Base-by-base conservation (phyloP, 2,113 vertebrate species). In the Butastur rufipennis region DNA sequence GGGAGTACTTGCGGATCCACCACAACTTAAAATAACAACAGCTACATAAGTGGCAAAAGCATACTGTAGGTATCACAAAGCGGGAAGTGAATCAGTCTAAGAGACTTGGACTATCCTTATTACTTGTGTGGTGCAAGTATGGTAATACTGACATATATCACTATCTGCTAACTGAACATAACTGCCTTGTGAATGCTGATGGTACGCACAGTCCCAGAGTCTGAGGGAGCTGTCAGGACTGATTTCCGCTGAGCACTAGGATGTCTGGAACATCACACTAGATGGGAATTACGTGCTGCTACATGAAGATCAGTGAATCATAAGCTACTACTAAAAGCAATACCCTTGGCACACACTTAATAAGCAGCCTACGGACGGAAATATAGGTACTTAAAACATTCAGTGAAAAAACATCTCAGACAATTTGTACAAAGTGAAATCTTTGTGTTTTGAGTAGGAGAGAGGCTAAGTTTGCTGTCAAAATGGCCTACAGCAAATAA, bases 1-100 rank as follows among this genome's bases (percentile, higher is more conserved):
- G 7, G 6, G 4, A 15, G 0, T n/a, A 16, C 7, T 68, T 4
- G 0, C 2, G 2, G 29, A 74, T 83, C 43, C 34, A 56, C 15
- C 43, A 8, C 10, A 82, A 45, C 31, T 74, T 74, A 72, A 75
- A 75, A n/a, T 55, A 83, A 40, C 17, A 80, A 29, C 10, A 67
- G 13, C 4, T 53, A n/a, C 0, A 0, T 31, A 61, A 47, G 34
- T 27, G 31, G 36, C 3, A 88, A 59, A 88, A 71, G 5, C 50
- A 12, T 40, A 27, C 16, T 52, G 32, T 22, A 82, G 23, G 13
- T 42, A 52, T 34, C 31, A 82, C 25, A 68, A 59, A 84, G 43
- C 2, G 2, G 23, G 42, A 82, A 88, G 21, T 68, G 34, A 82
- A 47, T 52, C 9, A 21, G 6, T 53, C 18, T 59, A 34, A 78